Percentiles rank a stretch among this genome's conserved stretches.
phyloP scores from a whole-genome alignment of 2,113 vertebrate species.

The Neopipo cinnamomea region DNA sequence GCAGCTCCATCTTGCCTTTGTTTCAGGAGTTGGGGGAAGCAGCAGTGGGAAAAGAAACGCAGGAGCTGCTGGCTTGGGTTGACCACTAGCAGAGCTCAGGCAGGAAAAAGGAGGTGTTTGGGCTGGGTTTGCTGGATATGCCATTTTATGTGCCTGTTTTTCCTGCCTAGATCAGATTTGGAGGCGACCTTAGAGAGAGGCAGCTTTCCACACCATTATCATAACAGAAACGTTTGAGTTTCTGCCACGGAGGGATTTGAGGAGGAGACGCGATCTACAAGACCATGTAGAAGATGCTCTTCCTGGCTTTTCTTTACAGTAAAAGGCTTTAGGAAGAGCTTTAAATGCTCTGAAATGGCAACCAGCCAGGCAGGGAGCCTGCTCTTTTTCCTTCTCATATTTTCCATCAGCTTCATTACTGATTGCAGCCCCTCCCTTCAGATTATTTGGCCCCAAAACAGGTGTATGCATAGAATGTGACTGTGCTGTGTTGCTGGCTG shows the following conservation, averaged over 20 bases:
- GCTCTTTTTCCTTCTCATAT: not conserved
- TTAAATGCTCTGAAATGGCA: not conserved
- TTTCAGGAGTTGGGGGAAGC: not conserved
- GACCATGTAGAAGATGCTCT: not conserved
- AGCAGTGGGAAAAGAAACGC: not conserved
- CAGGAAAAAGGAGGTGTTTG: not conserved
- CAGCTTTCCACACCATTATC: not conserved
- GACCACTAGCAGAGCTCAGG: not conserved
- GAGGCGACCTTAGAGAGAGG: not conserved
- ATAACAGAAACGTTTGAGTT: not conserved
- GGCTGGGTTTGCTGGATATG: not conserved
- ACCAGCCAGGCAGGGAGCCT: not conserved
- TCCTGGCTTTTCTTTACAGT: not conserved
- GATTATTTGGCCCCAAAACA: not conserved
- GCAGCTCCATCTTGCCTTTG: not conserved
- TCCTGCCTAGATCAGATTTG: not conserved
- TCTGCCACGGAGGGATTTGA: not conserved
- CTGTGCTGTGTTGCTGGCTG: not conserved
- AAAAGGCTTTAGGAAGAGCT: not conserved
- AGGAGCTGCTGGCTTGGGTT: not conserved
- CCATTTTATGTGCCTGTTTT: not conserved
- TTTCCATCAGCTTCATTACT: not conserved
- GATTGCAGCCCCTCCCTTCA: not conserved
- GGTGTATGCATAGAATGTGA: fast-evolving
- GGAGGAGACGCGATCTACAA: not conserved